Evolutionary conservation across 2,888 invertebrate species (phyloP).

Genomic region (Ecliptopera silaceata): DNA sequence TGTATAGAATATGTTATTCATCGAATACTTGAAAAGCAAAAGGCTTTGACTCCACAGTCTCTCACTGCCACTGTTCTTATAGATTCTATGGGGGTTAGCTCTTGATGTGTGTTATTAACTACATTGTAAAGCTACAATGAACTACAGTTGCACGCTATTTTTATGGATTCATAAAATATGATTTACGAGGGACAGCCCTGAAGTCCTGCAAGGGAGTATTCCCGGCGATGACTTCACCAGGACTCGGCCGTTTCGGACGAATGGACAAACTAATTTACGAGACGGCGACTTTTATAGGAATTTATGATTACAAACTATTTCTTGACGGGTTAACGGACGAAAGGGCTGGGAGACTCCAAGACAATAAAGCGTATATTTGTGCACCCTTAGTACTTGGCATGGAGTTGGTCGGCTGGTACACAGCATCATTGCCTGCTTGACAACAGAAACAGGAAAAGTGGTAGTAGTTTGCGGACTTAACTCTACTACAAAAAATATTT

Average conservation of each 20-base stretch:
- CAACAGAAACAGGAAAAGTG: too few relatives aligned
- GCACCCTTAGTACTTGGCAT: too few relatives aligned
- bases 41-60: too few relatives aligned
- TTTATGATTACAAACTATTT: conserved; percentile 29
- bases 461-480: too few relatives aligned
- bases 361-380: background rate
- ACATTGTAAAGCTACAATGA: conserved; percentile 9
- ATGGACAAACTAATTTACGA: conserved; percentile 56
- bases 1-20: too few relatives aligned
- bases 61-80: background rate
- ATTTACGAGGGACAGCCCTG: conserved; percentile 28
- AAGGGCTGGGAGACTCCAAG: conserved; percentile 2
- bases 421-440: too few relatives aligned
- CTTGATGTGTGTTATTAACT: background rate
- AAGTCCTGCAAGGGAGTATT: conserved; percentile 44
- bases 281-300: conserved; percentile 50
- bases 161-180: conserved; percentile 18
- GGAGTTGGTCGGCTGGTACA: too few relatives aligned
- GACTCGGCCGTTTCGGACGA: conserved; percentile 34
- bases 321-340: conserved; percentile 13
- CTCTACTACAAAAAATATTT: too few relatives aligned
- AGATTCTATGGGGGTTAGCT: background rate
- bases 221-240: conserved; percentile 71
- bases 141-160: conserved; percentile 22
- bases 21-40: too few relatives aligned